A percentile compares a stretch with the other conserved stretches of the same genome.
phyloP scores from a whole-genome alignment of 2,113 vertebrate genomes.

The Etheostoma cragini region DNA sequence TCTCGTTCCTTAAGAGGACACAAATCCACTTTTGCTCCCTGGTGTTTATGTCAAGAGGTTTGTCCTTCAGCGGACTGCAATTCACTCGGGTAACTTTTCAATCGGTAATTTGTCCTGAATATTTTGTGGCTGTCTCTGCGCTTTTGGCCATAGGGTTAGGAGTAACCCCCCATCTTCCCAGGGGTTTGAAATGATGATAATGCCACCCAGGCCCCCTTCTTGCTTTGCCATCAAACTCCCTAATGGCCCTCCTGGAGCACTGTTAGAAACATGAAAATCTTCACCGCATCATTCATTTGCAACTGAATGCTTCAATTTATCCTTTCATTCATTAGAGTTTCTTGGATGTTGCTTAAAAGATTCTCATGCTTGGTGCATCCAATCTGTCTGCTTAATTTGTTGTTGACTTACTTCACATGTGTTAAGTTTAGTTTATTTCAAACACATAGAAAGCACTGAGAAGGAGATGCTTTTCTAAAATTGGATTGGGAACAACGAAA shows the following conservation, averaged over 20 bases:
- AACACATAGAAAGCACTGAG: neutral
- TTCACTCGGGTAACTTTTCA: slow-evolving; percentile 12
- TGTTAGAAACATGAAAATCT: slow-evolving; percentile 11
- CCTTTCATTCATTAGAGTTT: neutral
- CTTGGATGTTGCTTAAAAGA: slow-evolving; percentile 15
- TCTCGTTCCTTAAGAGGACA: slow-evolving; percentile 32
- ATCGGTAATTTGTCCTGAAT: slow-evolving; percentile 25
- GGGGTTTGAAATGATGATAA: slow-evolving; percentile 57
- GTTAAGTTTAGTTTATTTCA: neutral
- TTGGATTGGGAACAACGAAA: neutral
- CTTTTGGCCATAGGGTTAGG: slow-evolving; percentile 27
- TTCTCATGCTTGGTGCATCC: slow-evolving; percentile 4
- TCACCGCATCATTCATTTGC: neutral
- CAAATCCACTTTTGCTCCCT: slow-evolving; percentile 23
- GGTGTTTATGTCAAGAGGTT: slow-evolving; percentile 40
- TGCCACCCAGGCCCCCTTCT: slow-evolving; percentile 39
- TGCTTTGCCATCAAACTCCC: slow-evolving; percentile 30
- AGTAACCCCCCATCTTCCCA: slow-evolving; percentile 36
- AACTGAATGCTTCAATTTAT: slow-evolving; percentile 3
- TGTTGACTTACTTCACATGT: slow-evolving; percentile 20
- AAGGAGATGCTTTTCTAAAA: slow-evolving; percentile 12
- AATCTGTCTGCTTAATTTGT: slow-evolving; percentile 21
- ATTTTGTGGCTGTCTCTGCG: slow-evolving; percentile 34
- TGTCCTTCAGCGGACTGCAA: slow-evolving; percentile 31
- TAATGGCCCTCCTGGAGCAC: slow-evolving; percentile 47